Percentiles rank a stretch among this genome's conserved stretches.
phyloP scores from a whole-genome alignment of 2,113 vertebrate genomes.

The Bubo blakistoni region DNA sequence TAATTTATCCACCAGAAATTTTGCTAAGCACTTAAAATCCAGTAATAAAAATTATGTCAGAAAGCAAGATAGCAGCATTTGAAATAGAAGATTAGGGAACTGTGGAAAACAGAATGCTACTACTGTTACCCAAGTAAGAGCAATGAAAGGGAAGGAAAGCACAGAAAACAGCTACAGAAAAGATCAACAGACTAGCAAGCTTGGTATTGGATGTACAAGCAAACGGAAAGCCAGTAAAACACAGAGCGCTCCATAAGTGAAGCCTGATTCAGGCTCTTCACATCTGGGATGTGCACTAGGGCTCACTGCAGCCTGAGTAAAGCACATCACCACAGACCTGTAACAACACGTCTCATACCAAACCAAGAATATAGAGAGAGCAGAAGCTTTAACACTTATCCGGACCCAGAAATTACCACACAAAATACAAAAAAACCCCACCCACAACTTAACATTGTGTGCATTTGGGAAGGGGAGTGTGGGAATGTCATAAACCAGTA shows the following conservation, averaged over 20 bases:
- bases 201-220: rapidly evolving
- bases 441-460: neutral
- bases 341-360: neutral
- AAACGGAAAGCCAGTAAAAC: neutral
- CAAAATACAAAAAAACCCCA: neutral
- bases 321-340: neutral
- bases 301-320: neutral
- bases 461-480: neutral
- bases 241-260: rapidly evolving
- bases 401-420: neutral
- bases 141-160: neutral
- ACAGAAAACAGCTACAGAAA: neutral
- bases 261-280: neutral
- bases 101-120: neutral
- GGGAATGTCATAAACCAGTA: neutral
- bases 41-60: neutral
- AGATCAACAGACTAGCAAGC: neutral
- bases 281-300: too few species aligned
- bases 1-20: neutral
- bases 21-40: neutral
- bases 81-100: neutral
- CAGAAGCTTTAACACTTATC: neutral
- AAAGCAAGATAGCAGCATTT: neutral
- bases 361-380: neutral
- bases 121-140: neutral